phyloP scores from a whole-genome alignment of 2,113 vertebrate species.

The Oenanthe oenanthe region DNA sequence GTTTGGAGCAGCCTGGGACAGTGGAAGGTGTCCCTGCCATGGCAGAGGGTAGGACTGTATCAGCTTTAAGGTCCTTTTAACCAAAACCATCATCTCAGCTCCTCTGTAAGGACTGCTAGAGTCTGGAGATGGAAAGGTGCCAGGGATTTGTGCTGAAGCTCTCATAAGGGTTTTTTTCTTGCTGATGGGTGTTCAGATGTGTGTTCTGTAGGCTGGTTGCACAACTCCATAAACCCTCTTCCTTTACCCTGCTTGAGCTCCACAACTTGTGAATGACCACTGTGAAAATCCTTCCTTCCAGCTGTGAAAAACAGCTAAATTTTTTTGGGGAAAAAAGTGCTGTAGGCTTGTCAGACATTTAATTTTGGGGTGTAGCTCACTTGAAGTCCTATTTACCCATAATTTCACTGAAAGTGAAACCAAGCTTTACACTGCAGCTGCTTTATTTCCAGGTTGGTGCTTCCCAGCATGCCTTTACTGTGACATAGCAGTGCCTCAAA shows the following conservation, averaged over 20 bases:
- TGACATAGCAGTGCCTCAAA: not conserved
- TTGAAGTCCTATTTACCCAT: not conserved
- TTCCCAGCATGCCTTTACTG: not conserved
- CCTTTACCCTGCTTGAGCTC: not conserved
- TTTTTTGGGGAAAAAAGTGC: rapidly evolving
- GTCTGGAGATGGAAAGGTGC: not conserved
- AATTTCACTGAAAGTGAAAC: not conserved
- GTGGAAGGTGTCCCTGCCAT: not conserved
- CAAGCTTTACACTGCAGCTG: not conserved
- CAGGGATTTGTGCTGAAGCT: not conserved
- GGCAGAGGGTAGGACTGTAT: not conserved
- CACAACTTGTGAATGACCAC: not conserved
- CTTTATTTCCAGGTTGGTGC: not conserved
- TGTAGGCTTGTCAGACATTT: not conserved
- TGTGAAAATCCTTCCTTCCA: not conserved
- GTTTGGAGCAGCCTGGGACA: rapidly evolving
- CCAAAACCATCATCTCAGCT: not conserved
- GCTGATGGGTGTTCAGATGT: not conserved
- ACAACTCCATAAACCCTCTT: not conserved
- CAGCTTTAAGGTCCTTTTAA: not conserved
- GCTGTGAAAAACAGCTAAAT: not conserved
- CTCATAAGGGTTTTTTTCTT: not conserved
- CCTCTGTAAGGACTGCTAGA: not conserved
- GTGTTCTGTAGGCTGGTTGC: not conserved
- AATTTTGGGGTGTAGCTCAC: not conserved